A percentile compares a stretch with the other conserved stretches of the same genome.
These are phyloP conservation scores for Brachyptera putata DNA, from an alignment of 2,888 invertebrate genomes.

Conservation along the genomic window DNA sequence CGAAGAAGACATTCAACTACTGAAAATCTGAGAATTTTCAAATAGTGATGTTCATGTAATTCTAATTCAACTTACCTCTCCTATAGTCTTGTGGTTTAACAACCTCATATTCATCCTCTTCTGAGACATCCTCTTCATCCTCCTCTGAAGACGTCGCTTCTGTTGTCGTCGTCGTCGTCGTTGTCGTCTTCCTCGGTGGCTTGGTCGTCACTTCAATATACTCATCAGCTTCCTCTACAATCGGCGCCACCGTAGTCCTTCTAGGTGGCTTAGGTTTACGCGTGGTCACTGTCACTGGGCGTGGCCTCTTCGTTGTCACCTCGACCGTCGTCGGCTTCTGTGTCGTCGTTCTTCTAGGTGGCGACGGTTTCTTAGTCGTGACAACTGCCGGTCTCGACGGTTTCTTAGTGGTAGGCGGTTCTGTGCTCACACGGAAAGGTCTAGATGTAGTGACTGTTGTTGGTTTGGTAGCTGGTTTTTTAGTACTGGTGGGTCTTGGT, in stretches of 20 bases:
- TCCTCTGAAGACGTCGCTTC: constrained; percentile 28
- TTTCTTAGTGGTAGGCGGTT: constrained; percentile 38
- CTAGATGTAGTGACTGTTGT: neutral
- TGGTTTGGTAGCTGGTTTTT: neutral
- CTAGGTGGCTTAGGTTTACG: constrained; percentile 38
- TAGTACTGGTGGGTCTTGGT: too few relatives aligned
- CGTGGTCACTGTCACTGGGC: constrained; percentile 33
- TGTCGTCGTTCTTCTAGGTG: constrained; percentile 36
- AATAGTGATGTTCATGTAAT: too few relatives aligned
- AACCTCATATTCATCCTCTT: too few relatives aligned
- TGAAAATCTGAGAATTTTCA: too few relatives aligned
- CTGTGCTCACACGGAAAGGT: constrained; percentile 40
- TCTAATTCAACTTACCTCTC: constrained; percentile 47
- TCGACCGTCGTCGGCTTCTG: constrained; percentile 38
- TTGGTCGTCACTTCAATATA: constrained; percentile 39
- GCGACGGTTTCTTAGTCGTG: constrained; percentile 11
- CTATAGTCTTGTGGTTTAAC: constrained; percentile 42
- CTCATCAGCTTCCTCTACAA: constrained; percentile 16
- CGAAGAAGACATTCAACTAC: too few relatives aligned
- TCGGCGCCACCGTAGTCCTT: constrained; percentile 34
- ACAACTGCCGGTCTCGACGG: too few relatives aligned
- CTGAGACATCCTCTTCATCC: constrained; percentile 36
- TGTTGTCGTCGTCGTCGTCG: constrained; percentile 38
- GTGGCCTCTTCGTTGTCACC: constrained; percentile 34
- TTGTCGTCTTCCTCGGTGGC: constrained; percentile 43